A percentile compares a stretch with the other conserved stretches of the same genome.
phyloP scores from a whole-genome alignment of 92 coral and sea anemone species.

The Zoanthus solanderi region DNA sequence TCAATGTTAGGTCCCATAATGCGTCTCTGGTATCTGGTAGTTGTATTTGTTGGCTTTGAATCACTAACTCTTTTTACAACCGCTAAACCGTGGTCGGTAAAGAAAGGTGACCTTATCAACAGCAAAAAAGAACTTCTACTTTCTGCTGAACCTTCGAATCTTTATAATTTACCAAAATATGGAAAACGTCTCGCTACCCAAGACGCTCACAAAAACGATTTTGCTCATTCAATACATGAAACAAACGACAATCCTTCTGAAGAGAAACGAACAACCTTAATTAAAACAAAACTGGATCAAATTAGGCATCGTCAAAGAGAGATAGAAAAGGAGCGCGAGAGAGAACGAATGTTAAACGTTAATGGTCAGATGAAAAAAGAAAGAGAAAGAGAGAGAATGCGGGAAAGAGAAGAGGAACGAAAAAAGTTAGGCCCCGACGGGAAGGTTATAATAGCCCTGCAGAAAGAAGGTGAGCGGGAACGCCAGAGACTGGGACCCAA shows the following conservation, averaged over 20 bases:
- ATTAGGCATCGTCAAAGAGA: slow-evolving; percentile 28
- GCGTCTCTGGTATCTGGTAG: slow-evolving; percentile 11
- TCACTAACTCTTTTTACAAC: background rate
- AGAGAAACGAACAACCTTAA: background rate
- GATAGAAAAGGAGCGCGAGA: slow-evolving; percentile 54
- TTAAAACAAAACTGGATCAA: background rate
- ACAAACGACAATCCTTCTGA: background rate
- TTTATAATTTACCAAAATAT: background rate
- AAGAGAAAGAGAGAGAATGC: slow-evolving; percentile 64
- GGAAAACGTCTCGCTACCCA: background rate
- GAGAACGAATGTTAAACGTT: slow-evolving; percentile 21
- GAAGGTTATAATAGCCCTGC: slow-evolving; percentile 51
- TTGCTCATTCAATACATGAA: background rate
- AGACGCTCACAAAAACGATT: background rate
- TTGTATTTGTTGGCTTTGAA: background rate
- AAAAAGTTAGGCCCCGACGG: slow-evolving; percentile 56
- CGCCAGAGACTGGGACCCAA: slow-evolving; percentile 61
- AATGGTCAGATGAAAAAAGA: slow-evolving; percentile 50
- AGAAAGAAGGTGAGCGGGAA: slow-evolving; percentile 76
- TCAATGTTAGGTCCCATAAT: background rate
- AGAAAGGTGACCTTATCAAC: background rate
- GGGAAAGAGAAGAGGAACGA: slow-evolving; percentile 69
- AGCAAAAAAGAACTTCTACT: background rate
- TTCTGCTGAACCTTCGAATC: background rate
- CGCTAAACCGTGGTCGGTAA: background rate